phyloP scores from a whole-genome alignment of 2,113 vertebrate genomes.

The Semicossyphus pulcher region DNA sequence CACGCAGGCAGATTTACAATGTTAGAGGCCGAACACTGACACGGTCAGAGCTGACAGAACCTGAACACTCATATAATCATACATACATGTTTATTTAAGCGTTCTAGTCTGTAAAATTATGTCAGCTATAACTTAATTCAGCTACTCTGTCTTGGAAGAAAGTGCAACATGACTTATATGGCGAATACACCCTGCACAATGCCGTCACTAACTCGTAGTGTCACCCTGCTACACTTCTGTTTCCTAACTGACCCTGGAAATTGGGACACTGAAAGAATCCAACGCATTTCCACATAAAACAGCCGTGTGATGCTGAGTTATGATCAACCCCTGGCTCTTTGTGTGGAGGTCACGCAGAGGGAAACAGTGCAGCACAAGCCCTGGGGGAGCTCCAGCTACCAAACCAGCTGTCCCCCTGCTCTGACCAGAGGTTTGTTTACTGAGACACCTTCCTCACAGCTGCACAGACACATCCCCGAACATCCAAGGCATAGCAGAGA shows the following conservation, averaged over 20 bases:
- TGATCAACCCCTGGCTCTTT: slow-evolving; percentile 34
- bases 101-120: background rate
- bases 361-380: slow-evolving; percentile 23
- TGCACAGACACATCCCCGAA: slow-evolving; percentile 29
- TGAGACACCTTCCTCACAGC: slow-evolving; percentile 12
- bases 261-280: background rate
- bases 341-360: slow-evolving; percentile 38
- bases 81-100: background rate
- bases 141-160: background rate
- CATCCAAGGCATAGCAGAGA: slow-evolving; percentile 17
- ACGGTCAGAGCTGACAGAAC: slow-evolving; percentile 6
- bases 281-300: slow-evolving; percentile 8
- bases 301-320: slow-evolving; percentile 41
- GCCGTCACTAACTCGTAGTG: background rate
- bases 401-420: slow-evolving; percentile 61
- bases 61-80: slow-evolving; percentile 1
- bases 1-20: slow-evolving; percentile 48
- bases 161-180: background rate
- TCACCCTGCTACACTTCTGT: background rate
- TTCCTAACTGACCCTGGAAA: background rate
- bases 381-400: slow-evolving; percentile 20
- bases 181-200: background rate
- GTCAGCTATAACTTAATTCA: background rate
- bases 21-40: slow-evolving; percentile 24
- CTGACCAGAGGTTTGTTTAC: slow-evolving; percentile 5